Evolutionary conservation across 1,140 invertebrate genomes (phyloP), one percentile per base, ranked within the genome.

Genomic region (Hetaerina americana): DNA sequence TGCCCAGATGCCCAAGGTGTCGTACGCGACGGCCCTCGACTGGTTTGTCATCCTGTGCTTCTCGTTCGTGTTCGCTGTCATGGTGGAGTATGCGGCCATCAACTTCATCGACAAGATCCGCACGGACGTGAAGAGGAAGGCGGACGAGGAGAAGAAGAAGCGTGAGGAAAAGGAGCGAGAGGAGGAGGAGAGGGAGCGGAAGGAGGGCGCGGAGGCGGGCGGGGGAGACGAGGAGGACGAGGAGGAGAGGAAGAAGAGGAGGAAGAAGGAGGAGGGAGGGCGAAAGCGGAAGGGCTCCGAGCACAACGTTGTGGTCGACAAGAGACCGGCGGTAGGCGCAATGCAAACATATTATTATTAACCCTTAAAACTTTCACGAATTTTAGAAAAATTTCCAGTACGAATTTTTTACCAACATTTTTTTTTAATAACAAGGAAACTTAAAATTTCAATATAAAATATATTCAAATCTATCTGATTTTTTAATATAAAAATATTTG

Each of bases 1-100:
- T 40, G 82, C 84, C n/a, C 81, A 82, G 68, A 79, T 87, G 71
- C 86, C 87, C n/a, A 79, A 83, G 72, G 85, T 87, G 12, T 81
- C 83, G 3, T 87, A 87, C 76, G 82, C 84, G 67, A 88, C 87
- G 5, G 86, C 86, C 0, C 77, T 88, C 18, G 87, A 88, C 76
- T 84, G 85, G 77, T 88, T 85, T 77, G 81, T 88, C 71, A 84
- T 86, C 72, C 79, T 87, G 28, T 87, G 86, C 76, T 85, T 88
- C 75, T 79, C 84, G 26, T 87, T 86, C 76, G 85, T 87, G 49
- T 86, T 88, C 75, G 84, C 84, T 1, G 84, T 86, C 0, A 81
- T 88, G 76, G 80, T 87, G 12, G 86, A 88, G 76, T 88, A 86
- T 75, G 86, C 86, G 1, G 81, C 80, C 71, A 86, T 88, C 72